These are phyloP conservation scores for Sisyra terminalis DNA, from an alignment of 2,888 invertebrate genomes.

Conservation along the genomic window DNA sequence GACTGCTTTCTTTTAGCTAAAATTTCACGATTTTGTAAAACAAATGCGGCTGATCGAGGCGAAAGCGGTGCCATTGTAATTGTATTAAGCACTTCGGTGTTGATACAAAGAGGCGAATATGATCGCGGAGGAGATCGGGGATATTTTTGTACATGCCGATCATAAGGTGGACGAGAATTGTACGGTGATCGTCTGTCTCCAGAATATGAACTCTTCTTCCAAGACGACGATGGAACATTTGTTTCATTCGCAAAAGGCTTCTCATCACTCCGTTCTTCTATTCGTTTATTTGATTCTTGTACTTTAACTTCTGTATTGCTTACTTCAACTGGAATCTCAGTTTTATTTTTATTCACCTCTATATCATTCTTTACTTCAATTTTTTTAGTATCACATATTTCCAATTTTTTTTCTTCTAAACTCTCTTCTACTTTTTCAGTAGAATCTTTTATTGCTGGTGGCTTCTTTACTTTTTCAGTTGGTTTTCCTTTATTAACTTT, in stretches of 20 bases:
- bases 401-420: not conserved
- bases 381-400: constrained; percentile 3
- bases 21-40: constrained; percentile 26
- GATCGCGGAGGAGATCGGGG: constrained; percentile 16
- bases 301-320: not conserved
- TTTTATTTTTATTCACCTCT: not conserved
- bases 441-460: not conserved
- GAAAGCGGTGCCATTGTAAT: constrained; percentile 24
- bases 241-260: no score
- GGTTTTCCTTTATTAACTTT: constrained; percentile 1
- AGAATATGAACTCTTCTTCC: no score
- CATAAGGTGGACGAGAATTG: not conserved
- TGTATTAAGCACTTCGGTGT: constrained; percentile 19
- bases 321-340: no score
- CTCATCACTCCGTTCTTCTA: no score
- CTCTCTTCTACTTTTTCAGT: constrained; percentile 1
- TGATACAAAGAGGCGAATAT: constrained; percentile 20
- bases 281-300: no score
- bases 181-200: not conserved
- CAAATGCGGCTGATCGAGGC: constrained; percentile 27
- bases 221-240: no score
- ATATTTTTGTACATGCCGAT: not conserved
- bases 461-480: not conserved
- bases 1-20: constrained; percentile 24
- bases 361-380: not conserved